A percentile compares a stretch with the other conserved stretches of the same genome.
Evolutionary conservation across 2,113 vertebrate species (phyloP).

Genomic region (Scortum barcoo): DNA sequence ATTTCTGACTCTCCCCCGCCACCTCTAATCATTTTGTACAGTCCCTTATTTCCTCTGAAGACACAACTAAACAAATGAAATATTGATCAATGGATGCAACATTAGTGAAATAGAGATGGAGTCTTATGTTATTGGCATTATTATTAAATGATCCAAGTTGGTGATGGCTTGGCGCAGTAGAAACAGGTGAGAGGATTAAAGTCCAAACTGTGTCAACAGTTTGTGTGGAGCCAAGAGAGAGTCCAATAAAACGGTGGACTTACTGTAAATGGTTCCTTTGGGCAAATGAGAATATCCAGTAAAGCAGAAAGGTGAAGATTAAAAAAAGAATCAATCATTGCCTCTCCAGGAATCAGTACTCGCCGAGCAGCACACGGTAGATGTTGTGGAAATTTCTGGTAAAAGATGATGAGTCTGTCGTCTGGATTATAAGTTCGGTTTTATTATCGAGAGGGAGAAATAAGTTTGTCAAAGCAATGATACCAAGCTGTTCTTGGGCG

Average conservation of each 20-base stretch:
- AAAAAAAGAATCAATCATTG: conserved; percentile 56
- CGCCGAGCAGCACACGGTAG: conserved; percentile 28
- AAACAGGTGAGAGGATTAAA: not conserved
- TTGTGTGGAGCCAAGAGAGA: not conserved
- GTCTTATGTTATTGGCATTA: no score
- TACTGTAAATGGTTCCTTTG: conserved; percentile 22
- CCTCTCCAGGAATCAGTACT: conserved; percentile 33
- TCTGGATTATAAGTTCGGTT: no score
- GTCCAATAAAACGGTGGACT: conserved; percentile 2
- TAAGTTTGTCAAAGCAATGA: no score
- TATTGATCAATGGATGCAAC: not conserved
- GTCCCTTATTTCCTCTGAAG: not conserved
- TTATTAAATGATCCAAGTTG: not conserved
- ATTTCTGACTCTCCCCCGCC: not conserved
- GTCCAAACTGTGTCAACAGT: not conserved
- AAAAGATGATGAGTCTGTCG: no score
- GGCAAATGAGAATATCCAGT: conserved; percentile 46
- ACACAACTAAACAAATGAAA: not conserved
- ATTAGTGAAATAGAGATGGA: not conserved
- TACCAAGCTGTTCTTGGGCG: no score
- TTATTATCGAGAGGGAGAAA: no score
- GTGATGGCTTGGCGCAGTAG: not conserved
- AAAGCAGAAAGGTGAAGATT: conserved; percentile 57
- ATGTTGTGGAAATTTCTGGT: no score
- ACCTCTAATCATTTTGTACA: not conserved